Percentiles rank a stretch among this genome's conserved stretches.
phyloP scores from a whole-genome alignment of 2,113 vertebrate species.

The Protobothrops mucrosquamatus region DNA sequence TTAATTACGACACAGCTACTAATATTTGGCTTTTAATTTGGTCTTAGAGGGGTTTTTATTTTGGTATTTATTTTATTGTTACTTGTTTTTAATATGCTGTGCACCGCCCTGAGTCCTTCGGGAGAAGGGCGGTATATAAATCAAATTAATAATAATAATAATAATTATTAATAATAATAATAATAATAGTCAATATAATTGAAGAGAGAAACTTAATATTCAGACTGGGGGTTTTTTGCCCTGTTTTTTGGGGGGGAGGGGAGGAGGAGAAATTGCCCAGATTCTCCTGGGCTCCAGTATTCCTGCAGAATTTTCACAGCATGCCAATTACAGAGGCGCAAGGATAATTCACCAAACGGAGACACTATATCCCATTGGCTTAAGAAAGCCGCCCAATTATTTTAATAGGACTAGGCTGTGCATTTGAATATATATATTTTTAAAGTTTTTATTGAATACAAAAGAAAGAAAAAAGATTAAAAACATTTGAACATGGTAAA shows the following conservation, averaged over 20 bases:
- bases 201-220: not conserved
- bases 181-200: not conserved
- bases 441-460: too few species aligned
- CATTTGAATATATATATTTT: not conserved
- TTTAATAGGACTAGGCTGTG: not conserved
- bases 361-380: not conserved
- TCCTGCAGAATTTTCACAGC: not conserved
- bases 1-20: too few species aligned
- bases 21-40: too few species aligned
- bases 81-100: too few species aligned
- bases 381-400: not conserved
- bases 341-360: not conserved
- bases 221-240: not conserved
- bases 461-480: too few species aligned
- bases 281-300: not conserved
- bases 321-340: not conserved
- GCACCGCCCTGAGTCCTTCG: too few species aligned
- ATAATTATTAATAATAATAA: too few species aligned
- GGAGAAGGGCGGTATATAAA: too few species aligned
- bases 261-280: not conserved
- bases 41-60: too few species aligned
- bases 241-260: not conserved
- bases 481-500: too few species aligned
- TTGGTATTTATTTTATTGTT: too few species aligned
- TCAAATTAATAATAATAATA: too few species aligned